A percentile compares a stretch with the other conserved stretches of the same genome.
phyloP scores from a whole-genome alignment of 2,113 vertebrate species.

The Myotis lucifugus region DNA sequence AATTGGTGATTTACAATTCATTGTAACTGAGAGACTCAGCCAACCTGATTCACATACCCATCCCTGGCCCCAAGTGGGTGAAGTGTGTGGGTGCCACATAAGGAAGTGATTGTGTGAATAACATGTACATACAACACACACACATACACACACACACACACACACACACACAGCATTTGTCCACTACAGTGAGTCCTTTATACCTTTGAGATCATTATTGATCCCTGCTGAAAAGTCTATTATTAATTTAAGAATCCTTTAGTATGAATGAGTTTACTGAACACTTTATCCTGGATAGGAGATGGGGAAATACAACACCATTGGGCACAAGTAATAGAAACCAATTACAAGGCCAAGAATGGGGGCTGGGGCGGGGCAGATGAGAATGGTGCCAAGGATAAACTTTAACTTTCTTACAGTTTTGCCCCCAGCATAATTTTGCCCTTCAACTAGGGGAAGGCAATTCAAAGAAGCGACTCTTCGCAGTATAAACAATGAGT shows the following conservation, averaged over 20 bases:
- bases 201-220: not conserved
- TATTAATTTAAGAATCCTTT: not conserved
- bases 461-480: constrained; percentile 21
- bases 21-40: not conserved
- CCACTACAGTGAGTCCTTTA: not conserved
- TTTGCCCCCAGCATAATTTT: constrained; percentile 11
- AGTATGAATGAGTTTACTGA: not conserved
- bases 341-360: not conserved
- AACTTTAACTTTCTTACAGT: not conserved
- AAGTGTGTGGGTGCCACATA: not conserved
- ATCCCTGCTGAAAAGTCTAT: not conserved
- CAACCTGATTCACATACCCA: not conserved
- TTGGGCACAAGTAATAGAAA: not conserved
- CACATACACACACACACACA: too few relatives aligned
- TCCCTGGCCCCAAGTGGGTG: not conserved
- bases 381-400: not conserved
- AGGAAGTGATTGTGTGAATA: not conserved
- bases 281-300: not conserved
- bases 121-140: not conserved
- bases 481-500: constrained; percentile 5
- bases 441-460: not conserved
- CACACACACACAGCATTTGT: not conserved
- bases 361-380: not conserved
- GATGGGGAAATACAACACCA: not conserved
- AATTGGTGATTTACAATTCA: not conserved